Evolutionary conservation across 2,797 vertebrate species (phyloP).

Genomic region (Chelon auratus): DNA sequence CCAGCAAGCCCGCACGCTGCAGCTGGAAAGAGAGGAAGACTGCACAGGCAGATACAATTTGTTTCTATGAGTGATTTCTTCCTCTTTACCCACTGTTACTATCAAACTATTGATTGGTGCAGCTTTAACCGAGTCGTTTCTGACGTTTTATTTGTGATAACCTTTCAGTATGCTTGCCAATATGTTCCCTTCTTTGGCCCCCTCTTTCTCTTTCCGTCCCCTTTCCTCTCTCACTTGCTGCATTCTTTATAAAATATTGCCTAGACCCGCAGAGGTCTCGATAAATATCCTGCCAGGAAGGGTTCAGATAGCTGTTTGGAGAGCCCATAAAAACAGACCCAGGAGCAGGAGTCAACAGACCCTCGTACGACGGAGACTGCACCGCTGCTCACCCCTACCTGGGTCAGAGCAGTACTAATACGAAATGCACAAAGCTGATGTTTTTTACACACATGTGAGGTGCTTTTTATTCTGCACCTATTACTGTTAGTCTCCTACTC

Average conservation of each 20-base stretch:
- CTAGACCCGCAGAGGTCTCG: constrained; percentile 22
- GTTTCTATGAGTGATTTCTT: neutral
- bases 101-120: neutral
- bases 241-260: constrained; percentile 32
- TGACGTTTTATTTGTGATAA: neutral
- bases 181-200: neutral
- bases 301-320: constrained; percentile 42
- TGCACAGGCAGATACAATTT: neutral
- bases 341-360: constrained; percentile 43
- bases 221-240: neutral
- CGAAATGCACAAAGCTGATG: constrained; percentile 11
- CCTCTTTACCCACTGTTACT: neutral
- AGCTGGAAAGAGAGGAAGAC: neutral
- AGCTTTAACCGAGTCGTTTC: neutral
- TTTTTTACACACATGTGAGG: constrained; percentile 9
- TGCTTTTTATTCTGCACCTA: neutral
- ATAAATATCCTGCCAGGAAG: constrained; percentile 52
- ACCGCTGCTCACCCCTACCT: constrained; percentile 26
- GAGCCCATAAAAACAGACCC: constrained; percentile 48
- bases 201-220: neutral
- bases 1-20: neutral
- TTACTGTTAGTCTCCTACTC: constrained; percentile 3
- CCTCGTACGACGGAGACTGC: constrained; percentile 13
- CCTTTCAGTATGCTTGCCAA: neutral
- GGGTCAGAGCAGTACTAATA: constrained; percentile 43